These are phyloP conservation scores for Sthenelais limicola DNA, from an alignment of 2,888 invertebrate species.

Conservation along the genomic window DNA sequence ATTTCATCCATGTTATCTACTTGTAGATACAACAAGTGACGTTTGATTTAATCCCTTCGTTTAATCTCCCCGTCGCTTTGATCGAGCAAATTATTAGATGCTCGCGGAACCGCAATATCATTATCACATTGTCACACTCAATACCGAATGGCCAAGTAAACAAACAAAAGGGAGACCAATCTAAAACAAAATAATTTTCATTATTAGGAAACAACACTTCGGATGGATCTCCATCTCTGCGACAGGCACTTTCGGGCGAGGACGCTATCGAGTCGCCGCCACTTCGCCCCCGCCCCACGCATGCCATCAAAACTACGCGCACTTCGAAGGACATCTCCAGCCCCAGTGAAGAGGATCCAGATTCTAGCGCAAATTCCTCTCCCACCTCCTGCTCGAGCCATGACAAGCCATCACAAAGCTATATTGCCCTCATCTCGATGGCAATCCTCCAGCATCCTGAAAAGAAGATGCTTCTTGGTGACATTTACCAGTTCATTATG, in stretches of 20 bases:
- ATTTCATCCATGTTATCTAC: too few relatives aligned
- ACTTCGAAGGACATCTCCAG: too few relatives aligned
- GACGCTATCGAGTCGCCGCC: conserved; percentile 33
- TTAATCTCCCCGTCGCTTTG: too few relatives aligned
- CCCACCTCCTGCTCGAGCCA: conserved; percentile 19
- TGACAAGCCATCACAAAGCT: conserved; percentile 63
- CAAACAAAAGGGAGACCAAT: neutral
- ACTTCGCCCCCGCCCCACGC: conserved; percentile 1
- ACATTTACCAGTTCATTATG: conserved; percentile 69
- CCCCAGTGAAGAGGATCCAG: conserved; percentile 10
- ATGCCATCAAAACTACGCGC: too few relatives aligned
- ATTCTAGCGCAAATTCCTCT: neutral
- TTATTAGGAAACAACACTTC: conserved; percentile 29
- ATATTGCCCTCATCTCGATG: conserved; percentile 70
- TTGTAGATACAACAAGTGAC: too few relatives aligned
- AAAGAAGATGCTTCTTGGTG: conserved; percentile 65
- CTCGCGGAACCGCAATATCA: too few relatives aligned
- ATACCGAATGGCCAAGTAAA: too few relatives aligned
- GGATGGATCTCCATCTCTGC: conserved; percentile 17
- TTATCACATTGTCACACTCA: too few relatives aligned
- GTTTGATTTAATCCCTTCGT: too few relatives aligned
- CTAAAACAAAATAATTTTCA: neutral
- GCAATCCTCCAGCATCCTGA: conserved; percentile 65
- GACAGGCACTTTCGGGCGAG: conserved; percentile 17
- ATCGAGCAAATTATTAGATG: too few relatives aligned